Base-by-base conservation (phyloP, 2,797 vertebrate species). In the Crypturellus tataupa region DNA sequence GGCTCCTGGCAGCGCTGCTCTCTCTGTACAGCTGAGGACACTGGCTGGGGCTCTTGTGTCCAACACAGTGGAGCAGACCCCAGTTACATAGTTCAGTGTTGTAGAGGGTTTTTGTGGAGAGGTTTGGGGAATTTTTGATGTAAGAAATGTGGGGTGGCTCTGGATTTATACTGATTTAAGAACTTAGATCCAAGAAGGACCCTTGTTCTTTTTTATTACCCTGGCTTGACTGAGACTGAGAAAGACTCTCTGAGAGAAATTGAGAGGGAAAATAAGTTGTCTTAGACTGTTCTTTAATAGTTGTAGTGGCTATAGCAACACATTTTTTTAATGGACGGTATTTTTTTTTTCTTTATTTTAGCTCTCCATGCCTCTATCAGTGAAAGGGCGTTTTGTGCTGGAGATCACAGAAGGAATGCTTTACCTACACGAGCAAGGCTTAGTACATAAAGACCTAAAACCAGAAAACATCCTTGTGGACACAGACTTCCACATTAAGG, bases 371-470 rank as follows among this genome's bases (percentile, higher is more conserved):
- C 99, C 99, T 9, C 39, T 99, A 33, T 98, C 99, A n/a, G 81
- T 99, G 86, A 99, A 98, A 96, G 99, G 98, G 58, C 98, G 99
- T 93, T 98, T 99, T 9, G 98, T 99, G 56, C 39, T 98, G 88
- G 99, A 99, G 97, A 98, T 98, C 92, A 97, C 98, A 75, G 99
- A 99, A 96, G 99, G 99, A 47, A 99, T 99, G 99, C 87, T 98
- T 60, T 99, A 99, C 95, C 97, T 99, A 65, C 98, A 98, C 2
- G 76, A 97, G n/a, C 97, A 97, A 79, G 89, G 97, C 2, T 96
- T 99, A 47, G 97, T 99, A 80, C 99, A 99, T 97, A 99, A 99
- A 97, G 99, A 99, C 94, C 97, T 99, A 70, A 99, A 99, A 94
- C 99, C 99, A 24, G 99, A 99, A 89, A 99, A 99, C 91, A 99